phyloP scores from a whole-genome alignment of 23 tunicate genomes.

The Botrylloides violaceus region DNA sequence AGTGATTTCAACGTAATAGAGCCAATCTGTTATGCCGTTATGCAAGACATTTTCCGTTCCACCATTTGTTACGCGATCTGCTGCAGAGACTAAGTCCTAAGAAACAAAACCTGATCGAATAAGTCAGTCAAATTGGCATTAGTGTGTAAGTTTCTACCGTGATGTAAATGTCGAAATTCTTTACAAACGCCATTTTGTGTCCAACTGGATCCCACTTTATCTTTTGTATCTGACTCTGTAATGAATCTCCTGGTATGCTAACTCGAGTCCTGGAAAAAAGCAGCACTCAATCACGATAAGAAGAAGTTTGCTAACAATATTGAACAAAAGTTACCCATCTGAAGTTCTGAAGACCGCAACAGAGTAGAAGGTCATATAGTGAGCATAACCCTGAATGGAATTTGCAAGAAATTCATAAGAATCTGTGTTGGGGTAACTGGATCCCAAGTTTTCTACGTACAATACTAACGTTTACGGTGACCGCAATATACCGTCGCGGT shows the following conservation, averaged over 20 bases:
- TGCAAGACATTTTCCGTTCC: slow-evolving; percentile 59
- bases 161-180: slow-evolving; percentile 48
- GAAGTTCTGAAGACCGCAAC: slow-evolving; percentile 23
- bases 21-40: slow-evolving; percentile 87
- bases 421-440: no score
- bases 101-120: not conserved
- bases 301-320: not conserved
- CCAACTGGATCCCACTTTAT: slow-evolving; percentile 67
- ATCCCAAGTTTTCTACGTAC: no score
- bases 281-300: not conserved
- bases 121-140: not conserved
- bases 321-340: slow-evolving; percentile 11
- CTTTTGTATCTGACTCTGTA: slow-evolving; percentile 44
- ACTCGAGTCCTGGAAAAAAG: slow-evolving; percentile 14
- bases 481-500: no score
- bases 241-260: slow-evolving; percentile 18
- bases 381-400: slow-evolving; percentile 88
- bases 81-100: slow-evolving; percentile 9
- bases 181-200: slow-evolving; percentile 50
- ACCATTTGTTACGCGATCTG: slow-evolving; percentile 24
- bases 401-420: no score
- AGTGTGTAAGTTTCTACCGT: slow-evolving; percentile 13
- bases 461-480: no score
- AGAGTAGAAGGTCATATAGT: slow-evolving; percentile 67
- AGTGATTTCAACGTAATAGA: slow-evolving; percentile 47